Evolutionary conservation across 2,888 invertebrate species (phyloP).

Genomic region (Cosmia trapezina): DNA sequence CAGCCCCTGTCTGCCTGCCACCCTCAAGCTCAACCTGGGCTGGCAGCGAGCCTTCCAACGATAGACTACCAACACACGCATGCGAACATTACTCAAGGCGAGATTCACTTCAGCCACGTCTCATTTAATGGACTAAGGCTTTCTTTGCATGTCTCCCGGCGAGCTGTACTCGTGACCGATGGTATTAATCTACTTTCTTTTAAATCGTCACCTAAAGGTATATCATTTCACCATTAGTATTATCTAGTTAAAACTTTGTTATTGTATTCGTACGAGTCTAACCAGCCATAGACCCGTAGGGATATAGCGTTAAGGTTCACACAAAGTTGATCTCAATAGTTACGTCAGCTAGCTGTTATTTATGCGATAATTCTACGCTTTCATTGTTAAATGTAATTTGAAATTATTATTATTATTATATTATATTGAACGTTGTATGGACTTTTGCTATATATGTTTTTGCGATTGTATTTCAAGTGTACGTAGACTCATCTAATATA

Average conservation of each 20-base stretch:
- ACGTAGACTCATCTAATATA: conserved; percentile 71
- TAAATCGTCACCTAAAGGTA: conserved; percentile 62
- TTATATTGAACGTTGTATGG: conserved; percentile 80
- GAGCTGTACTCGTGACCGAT: conserved; percentile 57
- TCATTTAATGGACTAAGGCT: conserved; percentile 56
- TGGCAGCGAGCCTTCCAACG: conserved; percentile 87
- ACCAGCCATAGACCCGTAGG: conserved; percentile 88
- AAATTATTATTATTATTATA: conserved; percentile 77
- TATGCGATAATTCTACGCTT: conserved; percentile 82
- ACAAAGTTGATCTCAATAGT: conserved; percentile 72
- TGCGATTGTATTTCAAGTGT: conserved; percentile 77
- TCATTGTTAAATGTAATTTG: conserved; percentile 86
- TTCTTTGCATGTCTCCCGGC: conserved; percentile 44
- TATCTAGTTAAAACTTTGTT: conserved; percentile 70
- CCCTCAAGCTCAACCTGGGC: conserved; percentile 84
- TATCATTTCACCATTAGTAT: conserved; percentile 70
- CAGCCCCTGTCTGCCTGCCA: conserved; percentile 86
- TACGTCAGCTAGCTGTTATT: conserved; percentile 74
- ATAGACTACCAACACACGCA: conserved; percentile 69
- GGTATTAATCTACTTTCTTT: conserved; percentile 60
- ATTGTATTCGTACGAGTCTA: conserved; percentile 83
- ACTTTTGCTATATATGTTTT: conserved; percentile 82
- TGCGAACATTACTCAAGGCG: conserved; percentile 42
- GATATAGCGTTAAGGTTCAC: conserved; percentile 71
- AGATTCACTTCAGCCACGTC: conserved; percentile 48